A percentile compares a stretch with the other conserved stretches of the same genome.
Conservation (phyloP, 2,113 vertebrate species). For the Labrus mixtus region DNA sequence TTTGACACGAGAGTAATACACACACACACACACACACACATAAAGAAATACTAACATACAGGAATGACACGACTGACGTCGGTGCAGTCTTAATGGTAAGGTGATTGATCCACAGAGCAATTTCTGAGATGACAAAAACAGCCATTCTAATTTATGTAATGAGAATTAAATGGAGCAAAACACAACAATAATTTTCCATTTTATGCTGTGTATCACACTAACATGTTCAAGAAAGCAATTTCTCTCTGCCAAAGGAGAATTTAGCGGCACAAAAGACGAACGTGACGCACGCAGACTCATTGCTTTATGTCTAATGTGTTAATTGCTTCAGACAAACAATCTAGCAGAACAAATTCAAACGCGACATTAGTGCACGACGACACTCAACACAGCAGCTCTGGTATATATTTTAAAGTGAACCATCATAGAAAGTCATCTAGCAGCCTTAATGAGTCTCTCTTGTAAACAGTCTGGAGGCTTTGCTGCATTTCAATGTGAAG, state of each 20-base stretch:
- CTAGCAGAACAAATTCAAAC: neutral
- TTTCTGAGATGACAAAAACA: neutral
- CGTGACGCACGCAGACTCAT: neutral
- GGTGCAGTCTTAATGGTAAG: neutral
- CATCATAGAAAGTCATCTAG: conserved; percentile 11
- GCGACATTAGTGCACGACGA: neutral
- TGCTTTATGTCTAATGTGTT: neutral
- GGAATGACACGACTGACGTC: neutral
- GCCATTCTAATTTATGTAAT: neutral
- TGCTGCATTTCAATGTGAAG: conserved; percentile 1
- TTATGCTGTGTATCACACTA: neutral
- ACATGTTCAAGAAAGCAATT: neutral
- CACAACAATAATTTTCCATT: neutral
- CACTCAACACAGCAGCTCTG: neutral
- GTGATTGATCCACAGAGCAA: neutral
- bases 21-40: too few relatives aligned
- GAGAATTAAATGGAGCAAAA: neutral
- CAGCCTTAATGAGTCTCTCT: conserved; percentile 3
- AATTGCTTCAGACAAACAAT: neutral
- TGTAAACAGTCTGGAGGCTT: conserved; percentile 6
- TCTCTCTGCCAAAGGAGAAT: neutral
- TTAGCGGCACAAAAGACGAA: neutral
- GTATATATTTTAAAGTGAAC: conserved; percentile 2
- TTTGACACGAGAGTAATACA: too few relatives aligned
- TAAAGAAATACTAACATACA: neutral